Conservation (phyloP, 1,140 invertebrate species). For the Zophobas atratus region DNA sequence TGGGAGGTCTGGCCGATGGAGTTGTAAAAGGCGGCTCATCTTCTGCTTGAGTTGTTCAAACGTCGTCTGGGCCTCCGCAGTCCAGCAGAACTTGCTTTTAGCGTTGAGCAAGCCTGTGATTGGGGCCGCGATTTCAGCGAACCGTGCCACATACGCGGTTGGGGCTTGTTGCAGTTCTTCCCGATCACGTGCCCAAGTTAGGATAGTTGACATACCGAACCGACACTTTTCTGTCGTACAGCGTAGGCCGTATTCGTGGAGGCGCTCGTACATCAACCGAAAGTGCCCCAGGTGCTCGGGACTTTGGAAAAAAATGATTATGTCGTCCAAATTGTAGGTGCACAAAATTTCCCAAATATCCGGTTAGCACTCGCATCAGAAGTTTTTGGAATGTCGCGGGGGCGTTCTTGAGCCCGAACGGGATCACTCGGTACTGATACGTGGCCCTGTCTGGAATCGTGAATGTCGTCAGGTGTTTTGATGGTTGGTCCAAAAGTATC, state of each 20-base stretch:
- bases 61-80: neutral
- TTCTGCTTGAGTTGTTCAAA: neutral
- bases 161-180: neutral
- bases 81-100: slow-evolving; percentile 12
- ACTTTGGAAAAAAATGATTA: slow-evolving; percentile 17
- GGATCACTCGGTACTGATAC: slow-evolving; percentile 59
- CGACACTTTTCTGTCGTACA: slow-evolving; percentile 22
- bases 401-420: slow-evolving; percentile 53
- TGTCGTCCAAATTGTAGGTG: slow-evolving; percentile 53
- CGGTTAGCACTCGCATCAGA: slow-evolving; percentile 49
- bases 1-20: slow-evolving; percentile 54
- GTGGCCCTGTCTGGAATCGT: slow-evolving; percentile 55
- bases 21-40: neutral
- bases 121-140: slow-evolving; percentile 37
- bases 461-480: slow-evolving; percentile 53
- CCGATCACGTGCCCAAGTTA: slow-evolving; percentile 30
- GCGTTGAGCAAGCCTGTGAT: slow-evolving; percentile 42
- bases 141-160: slow-evolving; percentile 55
- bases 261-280: slow-evolving; percentile 25
- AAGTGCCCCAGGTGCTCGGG: slow-evolving; percentile 40
- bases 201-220: neutral
- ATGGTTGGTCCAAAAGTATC: slow-evolving; percentile 48
- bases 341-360: neutral
- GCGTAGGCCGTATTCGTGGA: neutral
- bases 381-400: slow-evolving; percentile 51